Evolutionary conservation across 2,888 invertebrate genomes (phyloP).

Genomic region (Pogonocherus hispidulus): DNA sequence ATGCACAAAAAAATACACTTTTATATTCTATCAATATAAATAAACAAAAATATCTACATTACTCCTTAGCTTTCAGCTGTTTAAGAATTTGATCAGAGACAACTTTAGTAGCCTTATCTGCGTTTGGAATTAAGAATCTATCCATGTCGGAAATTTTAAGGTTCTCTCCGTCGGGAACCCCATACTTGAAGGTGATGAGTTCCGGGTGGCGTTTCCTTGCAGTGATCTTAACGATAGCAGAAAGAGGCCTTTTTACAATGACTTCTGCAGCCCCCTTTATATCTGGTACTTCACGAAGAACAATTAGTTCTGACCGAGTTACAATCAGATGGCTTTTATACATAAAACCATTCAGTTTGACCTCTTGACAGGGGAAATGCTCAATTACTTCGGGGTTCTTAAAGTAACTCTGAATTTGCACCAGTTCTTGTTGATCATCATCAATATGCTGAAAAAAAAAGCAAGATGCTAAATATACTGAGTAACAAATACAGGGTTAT

Average conservation of each 20-base stretch:
- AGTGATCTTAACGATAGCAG: conserved; percentile 96
- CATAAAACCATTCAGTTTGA: conserved; percentile 90
- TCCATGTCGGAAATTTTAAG: conserved; percentile 91
- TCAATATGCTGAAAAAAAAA: conserved; percentile 63
- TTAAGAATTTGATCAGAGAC: conserved; percentile 91
- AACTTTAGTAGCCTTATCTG: conserved; percentile 89
- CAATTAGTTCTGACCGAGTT: conserved; percentile 87
- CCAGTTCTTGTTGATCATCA: conserved; percentile 82
- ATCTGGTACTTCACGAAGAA: conserved; percentile 84
- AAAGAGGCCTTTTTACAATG: conserved; percentile 88
- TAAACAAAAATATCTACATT: conserved; percentile 35
- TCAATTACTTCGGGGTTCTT: conserved; percentile 88
- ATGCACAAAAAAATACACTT: conserved; percentile 38
- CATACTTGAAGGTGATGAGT: conserved; percentile 97
- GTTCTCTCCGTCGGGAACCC: conserved; percentile 84
- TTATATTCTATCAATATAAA: conserved; percentile 31
- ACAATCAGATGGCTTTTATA: conserved; percentile 90
- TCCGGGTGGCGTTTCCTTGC: conserved; percentile 96
- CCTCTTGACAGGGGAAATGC: conserved; percentile 93
- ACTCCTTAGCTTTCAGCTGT: conserved; percentile 69
- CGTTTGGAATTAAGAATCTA: conserved; percentile 92
- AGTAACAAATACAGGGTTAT: too few species aligned
- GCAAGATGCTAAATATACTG: too few species aligned
- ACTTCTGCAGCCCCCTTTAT: conserved; percentile 86
- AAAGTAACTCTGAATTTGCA: conserved; percentile 85